phyloP scores from a whole-genome alignment of 2,113 vertebrate genomes.

The Dromiciops gliroides region DNA sequence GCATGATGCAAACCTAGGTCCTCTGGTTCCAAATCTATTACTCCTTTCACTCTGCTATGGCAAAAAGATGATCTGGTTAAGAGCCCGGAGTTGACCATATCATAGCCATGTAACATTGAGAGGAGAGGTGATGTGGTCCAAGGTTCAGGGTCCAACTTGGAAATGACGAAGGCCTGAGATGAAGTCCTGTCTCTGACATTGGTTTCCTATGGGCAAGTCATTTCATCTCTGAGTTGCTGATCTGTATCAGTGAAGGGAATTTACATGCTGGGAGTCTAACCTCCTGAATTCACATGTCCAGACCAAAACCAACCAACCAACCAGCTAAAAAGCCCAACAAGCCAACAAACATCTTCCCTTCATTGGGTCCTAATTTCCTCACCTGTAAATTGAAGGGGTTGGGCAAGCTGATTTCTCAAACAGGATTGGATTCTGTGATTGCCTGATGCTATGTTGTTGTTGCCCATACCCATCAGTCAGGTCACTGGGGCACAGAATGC shows the following conservation, averaged over 20 bases:
- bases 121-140: background rate
- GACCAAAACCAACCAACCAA: background rate
- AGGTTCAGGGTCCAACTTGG: background rate
- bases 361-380: background rate
- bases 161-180: background rate
- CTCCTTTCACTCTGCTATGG: background rate
- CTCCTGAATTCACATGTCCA: background rate
- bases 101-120: background rate
- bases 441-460: slow-evolving; percentile 42
- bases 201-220: slow-evolving; percentile 24
- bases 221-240: background rate
- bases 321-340: background rate
- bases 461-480: slow-evolving; percentile 42
- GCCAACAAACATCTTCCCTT: background rate
- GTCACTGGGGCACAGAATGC: slow-evolving; percentile 53
- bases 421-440: slow-evolving; percentile 24
- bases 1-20: background rate
- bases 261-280: background rate
- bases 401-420: slow-evolving; percentile 4
- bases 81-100: background rate
- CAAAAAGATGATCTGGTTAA: background rate
- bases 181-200: slow-evolving; percentile 23
- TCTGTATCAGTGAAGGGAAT: background rate
- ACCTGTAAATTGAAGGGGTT: slow-evolving; percentile 22
- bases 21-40: background rate